Percentiles rank a stretch among this genome's conserved stretches.
Evolutionary conservation across 2,113 vertebrate genomes (phyloP).

Genomic region (Athene cunicularia): DNA sequence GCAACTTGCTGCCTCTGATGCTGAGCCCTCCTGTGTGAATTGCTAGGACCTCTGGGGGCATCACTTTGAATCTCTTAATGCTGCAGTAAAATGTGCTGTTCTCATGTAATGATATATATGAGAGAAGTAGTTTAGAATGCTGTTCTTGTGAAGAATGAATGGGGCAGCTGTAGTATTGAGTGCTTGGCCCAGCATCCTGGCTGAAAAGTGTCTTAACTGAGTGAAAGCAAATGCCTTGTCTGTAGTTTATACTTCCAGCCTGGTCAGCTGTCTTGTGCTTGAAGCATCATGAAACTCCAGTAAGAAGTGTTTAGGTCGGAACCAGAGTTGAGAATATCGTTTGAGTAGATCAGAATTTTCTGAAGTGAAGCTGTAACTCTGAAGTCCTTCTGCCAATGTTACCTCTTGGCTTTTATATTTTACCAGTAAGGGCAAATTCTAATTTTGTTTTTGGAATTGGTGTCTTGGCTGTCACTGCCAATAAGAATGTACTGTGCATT

Average conservation of each 20-base stretch:
- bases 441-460: not conserved
- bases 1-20: not conserved
- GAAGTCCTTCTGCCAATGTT: not conserved
- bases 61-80: not conserved
- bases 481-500: not conserved
- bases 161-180: not conserved
- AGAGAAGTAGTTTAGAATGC: not conserved
- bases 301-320: not conserved
- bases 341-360: not conserved
- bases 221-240: not conserved
- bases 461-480: rapidly evolving
- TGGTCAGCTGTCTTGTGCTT: not conserved
- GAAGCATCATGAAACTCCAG: not conserved
- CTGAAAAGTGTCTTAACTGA: not conserved
- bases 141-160: not conserved
- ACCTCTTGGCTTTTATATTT: not conserved
- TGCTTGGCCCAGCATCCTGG: not conserved
- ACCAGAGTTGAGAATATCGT: not conserved
- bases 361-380: not conserved
- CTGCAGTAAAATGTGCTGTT: not conserved
- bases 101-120: not conserved
- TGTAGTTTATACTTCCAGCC: not conserved
- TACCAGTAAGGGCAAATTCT: not conserved
- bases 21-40: not conserved
- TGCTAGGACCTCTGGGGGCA: not conserved